Conservation (phyloP, 2,797 vertebrate species). For the Naso thynnoides region DNA sequence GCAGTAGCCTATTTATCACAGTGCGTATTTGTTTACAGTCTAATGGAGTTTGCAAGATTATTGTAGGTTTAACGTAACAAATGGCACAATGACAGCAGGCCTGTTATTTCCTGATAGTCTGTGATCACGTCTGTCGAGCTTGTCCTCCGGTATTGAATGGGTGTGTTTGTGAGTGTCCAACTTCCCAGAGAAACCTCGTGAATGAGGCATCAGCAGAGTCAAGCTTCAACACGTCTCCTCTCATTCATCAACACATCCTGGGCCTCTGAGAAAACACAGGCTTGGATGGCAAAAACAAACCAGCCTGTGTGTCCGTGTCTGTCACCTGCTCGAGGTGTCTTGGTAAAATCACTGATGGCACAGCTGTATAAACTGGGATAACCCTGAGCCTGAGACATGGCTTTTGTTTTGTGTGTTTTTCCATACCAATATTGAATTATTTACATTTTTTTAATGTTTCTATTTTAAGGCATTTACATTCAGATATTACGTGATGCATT, state of each 20-base stretch:
- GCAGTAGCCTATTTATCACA: conserved; percentile 6
- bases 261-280: conserved; percentile 53
- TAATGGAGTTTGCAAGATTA: conserved; percentile 19
- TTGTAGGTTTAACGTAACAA: conserved; percentile 31
- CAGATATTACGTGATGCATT: conserved; percentile 2
- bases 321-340: conserved; percentile 67
- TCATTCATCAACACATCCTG: conserved; percentile 70
- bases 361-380: conserved; percentile 58
- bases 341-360: conserved; percentile 55
- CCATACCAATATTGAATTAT: background rate
- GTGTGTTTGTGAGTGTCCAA: conserved; percentile 68
- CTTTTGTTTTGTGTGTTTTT: conserved; percentile 11
- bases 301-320: conserved; percentile 51
- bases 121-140: conserved; percentile 60
- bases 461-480: background rate
- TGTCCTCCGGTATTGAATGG: conserved; percentile 57
- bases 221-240: conserved; percentile 77
- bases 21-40: conserved; percentile 9
- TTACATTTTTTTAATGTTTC: conserved; percentile 23
- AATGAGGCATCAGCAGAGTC: conserved; percentile 75
- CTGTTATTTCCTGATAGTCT: conserved; percentile 59
- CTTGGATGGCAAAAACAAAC: conserved; percentile 48
- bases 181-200: conserved; percentile 65
- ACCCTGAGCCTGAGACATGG: conserved; percentile 40
- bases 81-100: conserved; percentile 36